Evolutionary conservation across 92 coral and sea anemone species (phyloP), one percentile per base, ranked within the genome.

Genomic region (Ricordea florida): DNA sequence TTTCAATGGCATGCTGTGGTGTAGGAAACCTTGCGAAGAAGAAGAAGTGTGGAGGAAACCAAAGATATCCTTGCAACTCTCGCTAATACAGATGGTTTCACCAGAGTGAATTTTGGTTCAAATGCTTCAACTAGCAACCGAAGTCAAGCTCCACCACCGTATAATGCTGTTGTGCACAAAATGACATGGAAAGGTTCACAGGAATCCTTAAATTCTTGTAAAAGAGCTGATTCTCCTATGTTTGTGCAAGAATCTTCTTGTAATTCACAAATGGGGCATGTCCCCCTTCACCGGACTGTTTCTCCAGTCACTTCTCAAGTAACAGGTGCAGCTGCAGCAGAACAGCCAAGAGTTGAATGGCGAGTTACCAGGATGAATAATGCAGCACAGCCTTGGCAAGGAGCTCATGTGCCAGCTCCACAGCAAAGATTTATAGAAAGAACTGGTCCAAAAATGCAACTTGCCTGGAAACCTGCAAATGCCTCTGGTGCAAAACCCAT

Each of bases 141-240:
- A 31, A 58, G 62, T 26, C 90, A 79, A 40, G 73, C 92, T 8
- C 97, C 97, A 26, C 97, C 97, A 22, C 87, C 97, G 0, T 91
- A 91, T 42, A 87, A 63, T 68, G 87, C 93, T 23, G 89, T 85
- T 10, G 62, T 88, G 34, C 83, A 87, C 31, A 70, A 89, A 31
- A 67, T 75, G 47, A 76, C 96, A 20, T 90, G 92, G 96, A 87
- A 82, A 55, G 96, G 90, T 21, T 90, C 96, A 6, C 92, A 90
- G 31, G 96, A 86, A 45, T 81, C 92, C 0, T 49, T 80, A 11
- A 84, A 89, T 66, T 81, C 61, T 21, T 79, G 86, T n/a, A 85
- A 84, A 24, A 69, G 96, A 25, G 81, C 90, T 29, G 96, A 89
- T 35, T 90, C 96, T 9, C 96, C 96, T 4, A 66, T 90, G 80